Evolutionary conservation across 1,140 invertebrate species (phyloP).

Genomic region (Drosophila bifasciata): DNA sequence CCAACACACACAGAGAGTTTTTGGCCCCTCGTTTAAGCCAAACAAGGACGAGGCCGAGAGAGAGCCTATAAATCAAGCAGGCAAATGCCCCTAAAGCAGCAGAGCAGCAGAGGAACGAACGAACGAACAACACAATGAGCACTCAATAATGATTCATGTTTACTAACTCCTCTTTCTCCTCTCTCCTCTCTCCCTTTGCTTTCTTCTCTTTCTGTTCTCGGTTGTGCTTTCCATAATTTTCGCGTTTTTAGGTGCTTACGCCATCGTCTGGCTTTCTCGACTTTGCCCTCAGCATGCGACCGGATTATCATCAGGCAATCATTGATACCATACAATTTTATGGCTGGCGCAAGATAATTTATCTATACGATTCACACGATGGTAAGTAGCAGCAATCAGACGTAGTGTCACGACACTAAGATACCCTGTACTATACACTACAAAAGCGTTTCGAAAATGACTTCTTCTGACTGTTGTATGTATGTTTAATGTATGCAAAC

Average conservation of each 20-base stretch:
- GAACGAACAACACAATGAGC: constrained; percentile 56
- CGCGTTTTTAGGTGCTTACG: constrained; percentile 88
- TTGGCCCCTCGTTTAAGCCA: constrained; percentile 53
- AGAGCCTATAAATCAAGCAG: constrained; percentile 70
- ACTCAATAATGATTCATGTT: constrained; percentile 82
- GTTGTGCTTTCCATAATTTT: constrained; percentile 73
- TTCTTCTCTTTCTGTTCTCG: constrained; percentile 8
- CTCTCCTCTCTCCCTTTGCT: background rate
- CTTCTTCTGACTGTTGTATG: too few species aligned
- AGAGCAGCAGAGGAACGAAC: too few species aligned
- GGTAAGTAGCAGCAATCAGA: constrained; percentile 88
- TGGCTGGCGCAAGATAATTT: constrained; percentile 96
- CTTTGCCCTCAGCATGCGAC: constrained; percentile 96
- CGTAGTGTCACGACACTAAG: constrained; percentile 20
- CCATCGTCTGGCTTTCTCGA: constrained; percentile 94
- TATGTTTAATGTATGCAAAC: too few species aligned
- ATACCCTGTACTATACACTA: background rate
- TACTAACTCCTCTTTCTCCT: constrained; percentile 59
- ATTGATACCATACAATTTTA: constrained; percentile 96
- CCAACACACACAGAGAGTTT: constrained; percentile 8
- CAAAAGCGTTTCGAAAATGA: too few species aligned
- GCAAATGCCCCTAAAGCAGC: constrained; percentile 63
- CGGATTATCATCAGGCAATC: constrained; percentile 97
- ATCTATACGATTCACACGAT: constrained; percentile 97
- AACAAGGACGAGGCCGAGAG: constrained; percentile 7